A percentile compares a stretch with the other conserved stretches of the same genome.
Evolutionary conservation across 1,140 invertebrate genomes (phyloP).

Genomic region (Drosophila quadrilineata): DNA sequence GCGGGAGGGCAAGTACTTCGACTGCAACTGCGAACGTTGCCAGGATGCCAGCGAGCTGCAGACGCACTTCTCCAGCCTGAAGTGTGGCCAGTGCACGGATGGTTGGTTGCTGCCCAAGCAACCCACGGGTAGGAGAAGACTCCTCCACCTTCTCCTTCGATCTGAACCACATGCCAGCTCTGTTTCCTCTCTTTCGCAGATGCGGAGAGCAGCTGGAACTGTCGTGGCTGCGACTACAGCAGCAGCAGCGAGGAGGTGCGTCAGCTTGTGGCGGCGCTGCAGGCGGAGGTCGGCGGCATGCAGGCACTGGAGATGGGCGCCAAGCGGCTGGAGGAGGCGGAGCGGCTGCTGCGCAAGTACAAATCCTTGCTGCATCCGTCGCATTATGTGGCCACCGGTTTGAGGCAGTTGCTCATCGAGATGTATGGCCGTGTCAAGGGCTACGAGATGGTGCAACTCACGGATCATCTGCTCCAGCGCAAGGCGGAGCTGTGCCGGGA

Average conservation of each 20-base stretch:
- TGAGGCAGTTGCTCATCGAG: conserved; percentile 87
- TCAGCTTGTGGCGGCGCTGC: conserved; percentile 84
- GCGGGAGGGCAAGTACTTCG: conserved; percentile 89
- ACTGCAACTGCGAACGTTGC: conserved; percentile 88
- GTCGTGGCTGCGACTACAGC: conserved; percentile 86
- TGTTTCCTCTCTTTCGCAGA: conserved; percentile 28
- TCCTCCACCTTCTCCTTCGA: too few species aligned
- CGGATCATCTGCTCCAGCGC: conserved; percentile 87
- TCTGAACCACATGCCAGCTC: neutral
- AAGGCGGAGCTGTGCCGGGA: conserved; percentile 88
- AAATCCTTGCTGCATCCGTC: conserved; percentile 86
- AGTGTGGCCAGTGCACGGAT: conserved; percentile 88
- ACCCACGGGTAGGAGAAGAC: conserved; percentile 84
- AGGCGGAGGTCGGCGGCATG: conserved; percentile 83
- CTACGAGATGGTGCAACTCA: conserved; percentile 87
- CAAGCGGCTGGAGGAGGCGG: conserved; percentile 75
- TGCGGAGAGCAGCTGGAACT: conserved; percentile 87
- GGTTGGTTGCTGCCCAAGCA: conserved; percentile 86
- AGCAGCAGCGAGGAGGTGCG: conserved; percentile 84
- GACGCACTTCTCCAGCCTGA: conserved; percentile 88
- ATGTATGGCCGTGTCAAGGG: conserved; percentile 88
- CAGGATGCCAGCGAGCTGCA: conserved; percentile 88
- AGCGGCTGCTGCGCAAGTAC: conserved; percentile 85
- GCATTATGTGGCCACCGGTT: conserved; percentile 85
- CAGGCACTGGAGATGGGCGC: conserved; percentile 81